phyloP scores from a whole-genome alignment of 2,888 invertebrate genomes.

The Thereva nobilitata region DNA sequence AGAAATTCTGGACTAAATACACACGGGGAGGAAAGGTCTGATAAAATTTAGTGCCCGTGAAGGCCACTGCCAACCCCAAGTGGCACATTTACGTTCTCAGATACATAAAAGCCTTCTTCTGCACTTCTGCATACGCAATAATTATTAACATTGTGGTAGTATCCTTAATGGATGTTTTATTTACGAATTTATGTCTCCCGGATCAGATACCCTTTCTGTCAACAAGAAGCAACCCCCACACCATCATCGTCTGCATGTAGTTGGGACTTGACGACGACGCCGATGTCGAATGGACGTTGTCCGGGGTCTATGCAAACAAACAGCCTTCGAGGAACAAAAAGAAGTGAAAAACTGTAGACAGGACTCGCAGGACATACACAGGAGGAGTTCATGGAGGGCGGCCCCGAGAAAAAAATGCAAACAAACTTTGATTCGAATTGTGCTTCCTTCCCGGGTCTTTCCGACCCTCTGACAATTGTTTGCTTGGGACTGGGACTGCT shows the following conservation, averaged over 20 bases:
- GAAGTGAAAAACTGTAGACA: constrained; percentile 20
- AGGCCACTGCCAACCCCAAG: no score
- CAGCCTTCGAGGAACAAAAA: constrained; percentile 13
- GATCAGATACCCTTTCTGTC: constrained; percentile 10
- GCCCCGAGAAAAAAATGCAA: constrained; percentile 19
- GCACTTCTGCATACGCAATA: background rate
- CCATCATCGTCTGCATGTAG: constrained; percentile 6
- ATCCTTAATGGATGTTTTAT: constrained; percentile 22
- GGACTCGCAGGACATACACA: background rate
- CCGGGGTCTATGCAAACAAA: constrained; percentile 20
- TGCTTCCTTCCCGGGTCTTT: constrained; percentile 21
- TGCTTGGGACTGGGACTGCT: constrained; percentile 14
- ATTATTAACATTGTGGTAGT: constrained; percentile 1
- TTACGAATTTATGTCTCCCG: constrained; percentile 20
- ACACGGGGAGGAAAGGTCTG: no score
- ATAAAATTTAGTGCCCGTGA: no score
- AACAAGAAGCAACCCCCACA: background rate
- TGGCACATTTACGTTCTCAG: no score
- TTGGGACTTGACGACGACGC: constrained; percentile 22
- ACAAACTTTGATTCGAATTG: constrained; percentile 33
- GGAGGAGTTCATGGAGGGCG: background rate
- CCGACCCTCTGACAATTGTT: constrained; percentile 27
- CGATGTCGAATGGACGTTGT: constrained; percentile 21
- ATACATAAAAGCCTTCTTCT: no score
- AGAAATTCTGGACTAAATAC: no score